Conservation (phyloP, 2,888 invertebrate species). For the Heteromurus nitidus region DNA sequence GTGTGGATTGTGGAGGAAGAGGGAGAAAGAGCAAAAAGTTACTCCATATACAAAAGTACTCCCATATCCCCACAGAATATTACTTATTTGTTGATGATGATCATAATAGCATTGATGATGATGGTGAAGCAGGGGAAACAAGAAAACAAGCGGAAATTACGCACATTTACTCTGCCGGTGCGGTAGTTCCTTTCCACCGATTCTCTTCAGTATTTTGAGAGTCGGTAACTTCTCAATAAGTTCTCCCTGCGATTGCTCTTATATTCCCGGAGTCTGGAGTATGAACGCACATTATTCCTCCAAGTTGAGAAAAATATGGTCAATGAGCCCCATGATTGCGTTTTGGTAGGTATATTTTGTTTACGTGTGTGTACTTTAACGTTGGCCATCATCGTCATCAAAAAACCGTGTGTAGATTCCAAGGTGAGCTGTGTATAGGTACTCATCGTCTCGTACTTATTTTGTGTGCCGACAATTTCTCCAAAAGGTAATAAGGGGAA, state of each 20-base stretch:
- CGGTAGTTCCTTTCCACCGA: slow-evolving; percentile 9
- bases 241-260: not conserved
- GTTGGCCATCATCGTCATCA: no score
- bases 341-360: slow-evolving; percentile 36
- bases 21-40: slow-evolving; percentile 39
- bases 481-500: slow-evolving; percentile 54
- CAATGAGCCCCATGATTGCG: slow-evolving; percentile 21
- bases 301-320: not conserved
- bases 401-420: slow-evolving; percentile 29
- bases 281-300: slow-evolving; percentile 9
- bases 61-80: slow-evolving; percentile 5
- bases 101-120: slow-evolving; percentile 32
- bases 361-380: slow-evolving; percentile 33
- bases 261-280: not conserved
- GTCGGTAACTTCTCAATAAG: slow-evolving; percentile 40
- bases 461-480: slow-evolving; percentile 5
- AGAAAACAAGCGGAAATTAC: slow-evolving; percentile 71
- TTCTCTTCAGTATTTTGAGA: slow-evolving; percentile 21
- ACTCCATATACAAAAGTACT: slow-evolving; percentile 16
- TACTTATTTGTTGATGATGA: slow-evolving; percentile 32
- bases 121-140: slow-evolving; percentile 54
- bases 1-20: not conserved
- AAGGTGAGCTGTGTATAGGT: slow-evolving; percentile 40
- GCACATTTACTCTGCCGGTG: slow-evolving; percentile 70
- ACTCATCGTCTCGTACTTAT: not conserved